Base-by-base conservation (phyloP, 2,797 vertebrate species). In the Poeciliopsis infans region DNA sequence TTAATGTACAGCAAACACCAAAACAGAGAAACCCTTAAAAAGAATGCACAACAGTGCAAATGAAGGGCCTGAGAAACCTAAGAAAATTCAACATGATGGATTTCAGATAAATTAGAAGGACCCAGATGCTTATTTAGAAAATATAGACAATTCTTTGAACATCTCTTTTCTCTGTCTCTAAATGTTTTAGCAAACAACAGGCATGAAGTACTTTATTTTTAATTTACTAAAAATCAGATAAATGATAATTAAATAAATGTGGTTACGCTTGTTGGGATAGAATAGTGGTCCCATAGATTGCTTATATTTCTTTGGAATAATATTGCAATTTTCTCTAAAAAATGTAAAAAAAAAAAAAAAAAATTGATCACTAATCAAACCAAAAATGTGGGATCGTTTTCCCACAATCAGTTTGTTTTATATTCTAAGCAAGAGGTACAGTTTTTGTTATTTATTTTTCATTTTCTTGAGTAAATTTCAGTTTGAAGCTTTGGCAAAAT, bases 1-100 rank as follows among this genome's bases (percentile, higher is more conserved):
- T 78, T 20, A 68, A 81, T 74, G 68, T 75, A 10, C 28, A 43
- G 28, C 31, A 47, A 49, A 79, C 31, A 23, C 8, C 69, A 64
- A 12, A 71, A 36, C 55, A 66, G 61, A 20, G 7, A 75, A 46
- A 33, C 12, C 10, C 47, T 33, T 25, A 13, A 64, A 7, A 20
- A 7, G 15, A 39, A 16, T 7, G 2, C 16, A 33, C 1, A 25
- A 23, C 12, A 33, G 55, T 31, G 16, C 68, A 70, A 70, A 70
- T 31, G 18, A 4, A 61, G 55, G 11, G 6, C 28, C n/a, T n/a
- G n/a, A n/a, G n/a, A n/a, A n/a, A 15, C 7, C 20, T 51, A 23
- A 68, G 31, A 72, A 8, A 1, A 55, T 16, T 4, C 51, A 57
- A 12, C 49, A 23, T 43, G 5, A 39, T 47, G 20, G 36, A 13